phyloP scores from a whole-genome alignment of 2,888 invertebrate species.

The Kryphioiulus occultus region DNA sequence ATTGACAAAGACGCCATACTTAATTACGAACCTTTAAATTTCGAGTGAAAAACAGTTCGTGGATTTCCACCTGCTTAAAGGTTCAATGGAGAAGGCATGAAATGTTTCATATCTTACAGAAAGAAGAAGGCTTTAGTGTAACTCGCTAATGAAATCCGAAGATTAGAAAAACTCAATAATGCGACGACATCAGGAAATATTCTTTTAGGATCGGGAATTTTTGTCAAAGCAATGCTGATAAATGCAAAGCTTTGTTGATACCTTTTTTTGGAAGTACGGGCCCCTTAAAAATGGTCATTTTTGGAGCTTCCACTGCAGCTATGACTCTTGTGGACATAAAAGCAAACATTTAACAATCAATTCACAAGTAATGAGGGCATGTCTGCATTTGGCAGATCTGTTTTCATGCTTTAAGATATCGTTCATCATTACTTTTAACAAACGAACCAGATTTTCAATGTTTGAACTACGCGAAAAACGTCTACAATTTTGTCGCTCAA shows the following conservation, averaged over 20 bases:
- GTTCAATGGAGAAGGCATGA: slow-evolving; percentile 39
- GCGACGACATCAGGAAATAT: not conserved
- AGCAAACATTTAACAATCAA: not conserved
- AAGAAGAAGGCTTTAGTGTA: not conserved
- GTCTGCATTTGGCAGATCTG: not conserved
- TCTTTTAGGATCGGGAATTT: not conserved
- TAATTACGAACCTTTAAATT: slow-evolving; percentile 31
- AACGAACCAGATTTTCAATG: not conserved
- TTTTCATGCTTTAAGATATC: not conserved
- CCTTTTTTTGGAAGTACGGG: not conserved
- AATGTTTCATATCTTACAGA: not conserved
- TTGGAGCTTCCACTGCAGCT: not conserved
- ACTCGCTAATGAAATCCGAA: not conserved
- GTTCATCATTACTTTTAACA: not conserved
- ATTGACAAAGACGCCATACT: slow-evolving; percentile 37
- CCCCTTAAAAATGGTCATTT: not conserved
- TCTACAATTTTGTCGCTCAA: not conserved
- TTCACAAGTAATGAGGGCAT: not conserved
- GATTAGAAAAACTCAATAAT: not conserved
- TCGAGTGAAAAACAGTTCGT: not conserved
- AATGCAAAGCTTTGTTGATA: not conserved
- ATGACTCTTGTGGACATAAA: not conserved
- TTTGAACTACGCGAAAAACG: not conserved
- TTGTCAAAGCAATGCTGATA: slow-evolving; percentile 31
- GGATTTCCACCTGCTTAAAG: not conserved